These are phyloP conservation scores for Acridotheres tristis DNA, from an alignment of 2,797 vertebrate genomes.

Conservation along the genomic window DNA sequence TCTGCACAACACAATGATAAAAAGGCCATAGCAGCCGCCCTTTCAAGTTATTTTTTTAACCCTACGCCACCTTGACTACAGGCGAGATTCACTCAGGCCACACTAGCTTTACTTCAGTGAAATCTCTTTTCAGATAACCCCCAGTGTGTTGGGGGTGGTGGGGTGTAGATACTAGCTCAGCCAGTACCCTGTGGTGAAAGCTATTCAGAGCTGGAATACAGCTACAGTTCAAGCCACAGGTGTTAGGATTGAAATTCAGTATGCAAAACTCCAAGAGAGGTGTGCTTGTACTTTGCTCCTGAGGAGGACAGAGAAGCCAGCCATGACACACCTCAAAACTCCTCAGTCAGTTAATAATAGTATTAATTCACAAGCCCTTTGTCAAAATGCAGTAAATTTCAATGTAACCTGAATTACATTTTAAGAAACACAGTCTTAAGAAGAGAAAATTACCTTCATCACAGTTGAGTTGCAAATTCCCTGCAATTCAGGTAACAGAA, in stretches of 20 bases:
- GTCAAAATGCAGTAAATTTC: not conserved
- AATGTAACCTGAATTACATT: not conserved
- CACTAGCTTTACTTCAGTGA: not conserved
- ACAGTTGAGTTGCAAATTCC: not conserved
- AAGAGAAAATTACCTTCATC: not conserved
- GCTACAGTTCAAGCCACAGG: not conserved
- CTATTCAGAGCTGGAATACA: not conserved
- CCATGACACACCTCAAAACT: not conserved
- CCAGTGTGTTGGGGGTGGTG: accelerated
- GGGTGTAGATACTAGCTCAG: not conserved
- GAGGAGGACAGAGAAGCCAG: not conserved
- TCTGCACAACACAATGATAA: not conserved
- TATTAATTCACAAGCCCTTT: not conserved
- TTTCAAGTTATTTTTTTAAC: not conserved
- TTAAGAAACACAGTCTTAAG: not conserved
- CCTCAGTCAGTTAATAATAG: not conserved
- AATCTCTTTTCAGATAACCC: not conserved
- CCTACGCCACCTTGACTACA: not conserved
- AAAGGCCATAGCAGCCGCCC: not conserved
- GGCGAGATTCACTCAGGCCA: not conserved
- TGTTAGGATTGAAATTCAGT: not conserved
- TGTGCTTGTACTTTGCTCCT: not conserved
- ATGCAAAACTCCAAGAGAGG: not conserved
- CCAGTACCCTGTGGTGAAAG: not conserved
- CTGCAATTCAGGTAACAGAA: not conserved